These are phyloP conservation scores for Eulimnadia texana DNA, from an alignment of 1,140 invertebrate species.

Conservation along the genomic window DNA sequence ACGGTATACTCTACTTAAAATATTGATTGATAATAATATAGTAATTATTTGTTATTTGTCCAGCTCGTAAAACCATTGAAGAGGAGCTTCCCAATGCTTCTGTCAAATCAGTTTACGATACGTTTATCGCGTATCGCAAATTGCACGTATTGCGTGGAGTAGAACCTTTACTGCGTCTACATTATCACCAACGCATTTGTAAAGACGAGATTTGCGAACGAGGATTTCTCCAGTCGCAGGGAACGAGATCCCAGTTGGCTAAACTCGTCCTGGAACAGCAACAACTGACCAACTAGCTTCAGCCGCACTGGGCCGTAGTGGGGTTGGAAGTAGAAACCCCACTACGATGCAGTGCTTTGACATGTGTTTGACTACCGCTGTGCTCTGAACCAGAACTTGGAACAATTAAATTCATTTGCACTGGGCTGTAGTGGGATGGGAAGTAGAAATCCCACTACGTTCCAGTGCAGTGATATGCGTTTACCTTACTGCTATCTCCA, in stretches of 20 bases:
- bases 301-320: neutral
- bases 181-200: slow-evolving; percentile 35
- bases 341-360: too few species aligned
- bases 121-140: slow-evolving; percentile 43
- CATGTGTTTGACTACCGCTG: too few species aligned
- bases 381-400: too few species aligned
- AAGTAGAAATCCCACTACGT: too few species aligned
- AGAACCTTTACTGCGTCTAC: slow-evolving; percentile 49
- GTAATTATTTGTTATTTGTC: neutral
- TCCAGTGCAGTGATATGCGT: too few species aligned
- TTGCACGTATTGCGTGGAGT: slow-evolving; percentile 52
- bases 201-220: neutral
- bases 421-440: too few species aligned
- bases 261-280: slow-evolving; percentile 6
- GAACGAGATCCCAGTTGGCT: slow-evolving; percentile 15
- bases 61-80: slow-evolving; percentile 45
- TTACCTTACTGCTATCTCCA: too few species aligned
- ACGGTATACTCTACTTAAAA: slow-evolving; percentile 34
- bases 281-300: neutral
- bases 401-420: too few species aligned
- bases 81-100: slow-evolving; percentile 34
- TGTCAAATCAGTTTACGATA: slow-evolving; percentile 30
- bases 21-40: slow-evolving; percentile 9
- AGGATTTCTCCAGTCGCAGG: slow-evolving; percentile 10
- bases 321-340: neutral